A percentile compares a stretch with the other conserved stretches of the same genome.
These are phyloP conservation scores for Iselma pallidipennis DNA, from an alignment of 2,888 invertebrate species.

Conservation along the genomic window DNA sequence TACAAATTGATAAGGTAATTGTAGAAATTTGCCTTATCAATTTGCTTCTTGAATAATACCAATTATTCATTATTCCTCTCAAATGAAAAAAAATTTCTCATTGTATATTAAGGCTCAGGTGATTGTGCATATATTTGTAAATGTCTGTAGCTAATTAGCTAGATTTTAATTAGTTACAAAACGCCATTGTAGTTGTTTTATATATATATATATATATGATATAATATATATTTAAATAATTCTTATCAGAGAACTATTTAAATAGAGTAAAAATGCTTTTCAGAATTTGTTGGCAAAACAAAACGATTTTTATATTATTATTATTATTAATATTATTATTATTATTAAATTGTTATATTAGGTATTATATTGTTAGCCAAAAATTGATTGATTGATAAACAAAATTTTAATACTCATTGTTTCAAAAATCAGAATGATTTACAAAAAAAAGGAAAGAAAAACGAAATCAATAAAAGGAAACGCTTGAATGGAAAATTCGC, in stretches of 20 bases:
- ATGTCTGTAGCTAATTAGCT: slow-evolving; percentile 28
- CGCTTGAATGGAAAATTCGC: slow-evolving; percentile 44
- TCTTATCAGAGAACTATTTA: slow-evolving; percentile 15
- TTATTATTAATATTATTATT: too few species aligned
- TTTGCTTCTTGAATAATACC: background rate
- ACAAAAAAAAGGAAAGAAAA: background rate
- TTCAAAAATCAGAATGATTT: slow-evolving; percentile 22
- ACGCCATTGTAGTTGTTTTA: too few species aligned
- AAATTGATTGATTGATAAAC: background rate
- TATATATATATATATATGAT: too few species aligned
- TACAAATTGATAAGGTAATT: slow-evolving; percentile 2
- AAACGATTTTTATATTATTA: slow-evolving; percentile 9
- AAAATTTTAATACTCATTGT: slow-evolving; percentile 39
- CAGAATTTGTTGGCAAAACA: slow-evolving; percentile 29
- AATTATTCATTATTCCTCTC: background rate
- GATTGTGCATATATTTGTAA: slow-evolving; percentile 35
- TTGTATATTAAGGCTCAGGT: slow-evolving; percentile 33
- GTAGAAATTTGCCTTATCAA: background rate
- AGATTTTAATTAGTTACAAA: slow-evolving; percentile 9
- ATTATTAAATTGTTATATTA: background rate
- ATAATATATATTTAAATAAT: slow-evolving; percentile 2
- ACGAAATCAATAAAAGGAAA: too few species aligned
- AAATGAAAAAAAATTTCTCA: background rate
- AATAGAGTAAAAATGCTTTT: background rate
- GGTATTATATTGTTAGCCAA: background rate